phyloP scores from a whole-genome alignment of 2,888 invertebrate species.

The Drosophila birchii region DNA sequence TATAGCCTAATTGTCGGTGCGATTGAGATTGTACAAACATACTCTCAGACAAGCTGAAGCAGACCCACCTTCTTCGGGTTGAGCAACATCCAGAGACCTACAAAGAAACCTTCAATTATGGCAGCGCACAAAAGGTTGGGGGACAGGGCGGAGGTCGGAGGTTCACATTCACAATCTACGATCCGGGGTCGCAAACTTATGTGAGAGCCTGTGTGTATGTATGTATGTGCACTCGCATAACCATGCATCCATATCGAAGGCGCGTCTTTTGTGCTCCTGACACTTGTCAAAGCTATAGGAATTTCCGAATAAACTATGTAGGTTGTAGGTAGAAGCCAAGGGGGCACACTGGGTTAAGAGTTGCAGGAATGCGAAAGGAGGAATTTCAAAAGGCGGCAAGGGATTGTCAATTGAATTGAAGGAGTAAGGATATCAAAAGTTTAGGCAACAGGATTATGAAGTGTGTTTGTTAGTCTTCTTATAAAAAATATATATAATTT shows the following conservation, averaged over 20 bases:
- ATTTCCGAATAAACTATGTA: conserved; percentile 67
- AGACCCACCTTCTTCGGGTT: conserved; percentile 17
- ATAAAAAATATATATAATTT: background rate
- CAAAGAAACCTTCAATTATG: conserved; percentile 69
- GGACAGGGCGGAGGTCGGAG: background rate
- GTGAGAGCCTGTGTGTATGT: conserved; percentile 1
- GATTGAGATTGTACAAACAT: conserved; percentile 54
- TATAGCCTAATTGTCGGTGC: conserved; percentile 66
- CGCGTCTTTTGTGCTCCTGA: conserved; percentile 69
- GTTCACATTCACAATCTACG: conserved; percentile 38
- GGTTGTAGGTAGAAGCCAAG: conserved; percentile 38
- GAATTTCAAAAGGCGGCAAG: background rate
- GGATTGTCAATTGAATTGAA: background rate
- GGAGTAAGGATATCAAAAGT: background rate
- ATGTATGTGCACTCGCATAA: conserved; percentile 23
- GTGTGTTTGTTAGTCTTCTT: background rate
- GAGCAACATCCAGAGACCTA: conserved; percentile 25
- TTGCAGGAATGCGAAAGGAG: conserved; percentile 3
- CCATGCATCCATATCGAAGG: conserved; percentile 51
- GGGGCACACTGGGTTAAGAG: conserved; percentile 7
- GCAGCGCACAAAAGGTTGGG: conserved; percentile 40
- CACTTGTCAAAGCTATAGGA: conserved; percentile 77
- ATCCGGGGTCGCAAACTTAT: conserved; percentile 48
- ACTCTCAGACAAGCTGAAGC: background rate
- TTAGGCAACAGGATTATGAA: fast-evolving